Conservation (phyloP, 2,113 vertebrate species). For the Athene noctua region DNA sequence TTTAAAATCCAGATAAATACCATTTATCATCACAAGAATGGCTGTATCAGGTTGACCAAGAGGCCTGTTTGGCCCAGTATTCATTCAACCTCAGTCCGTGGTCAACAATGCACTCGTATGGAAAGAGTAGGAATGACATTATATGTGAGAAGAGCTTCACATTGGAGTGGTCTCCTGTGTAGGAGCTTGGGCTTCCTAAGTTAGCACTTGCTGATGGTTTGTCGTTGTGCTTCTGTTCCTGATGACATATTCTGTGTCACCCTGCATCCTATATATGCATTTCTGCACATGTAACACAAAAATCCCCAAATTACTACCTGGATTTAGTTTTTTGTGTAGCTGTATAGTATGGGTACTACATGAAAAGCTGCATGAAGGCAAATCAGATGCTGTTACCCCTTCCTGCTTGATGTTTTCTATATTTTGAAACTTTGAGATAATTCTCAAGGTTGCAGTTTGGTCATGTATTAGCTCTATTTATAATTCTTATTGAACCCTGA, state of each 20-base stretch:
- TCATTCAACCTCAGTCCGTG: neutral
- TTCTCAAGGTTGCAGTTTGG: neutral
- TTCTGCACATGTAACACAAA: neutral
- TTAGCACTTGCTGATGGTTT: neutral
- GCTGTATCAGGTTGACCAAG: neutral
- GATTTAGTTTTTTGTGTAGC: neutral
- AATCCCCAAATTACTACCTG: neutral
- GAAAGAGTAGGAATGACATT: neutral
- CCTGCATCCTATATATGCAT: neutral
- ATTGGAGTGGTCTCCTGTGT: neutral
- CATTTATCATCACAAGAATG: neutral
- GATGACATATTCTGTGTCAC: neutral
- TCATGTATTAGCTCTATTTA: neutral
- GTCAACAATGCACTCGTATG: neutral
- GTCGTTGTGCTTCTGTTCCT: accelerated
- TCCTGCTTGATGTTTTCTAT: neutral
- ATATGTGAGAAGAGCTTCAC: neutral
- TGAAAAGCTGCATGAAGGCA: neutral
- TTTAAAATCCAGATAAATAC: neutral
- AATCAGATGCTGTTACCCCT: neutral
- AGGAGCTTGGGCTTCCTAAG: neutral
- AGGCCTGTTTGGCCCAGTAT: neutral
- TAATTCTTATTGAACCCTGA: constrained; percentile 6
- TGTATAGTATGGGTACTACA: neutral
- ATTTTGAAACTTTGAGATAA: neutral